phyloP scores from a whole-genome alignment of 2,797 vertebrate genomes.

The Hyperoplus lanceolatus region DNA sequence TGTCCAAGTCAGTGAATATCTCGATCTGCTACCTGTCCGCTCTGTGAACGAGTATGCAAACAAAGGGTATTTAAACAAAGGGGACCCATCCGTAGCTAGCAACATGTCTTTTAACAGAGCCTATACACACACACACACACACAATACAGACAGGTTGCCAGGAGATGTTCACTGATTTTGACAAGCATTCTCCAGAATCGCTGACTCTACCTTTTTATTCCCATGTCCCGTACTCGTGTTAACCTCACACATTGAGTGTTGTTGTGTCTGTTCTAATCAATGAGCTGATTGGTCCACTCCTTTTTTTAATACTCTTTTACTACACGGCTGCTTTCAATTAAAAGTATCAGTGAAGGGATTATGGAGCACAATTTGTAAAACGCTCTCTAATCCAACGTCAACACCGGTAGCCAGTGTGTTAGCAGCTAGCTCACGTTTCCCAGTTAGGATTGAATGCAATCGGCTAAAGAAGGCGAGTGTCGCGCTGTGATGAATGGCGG shows the following conservation, averaged over 20 bases:
- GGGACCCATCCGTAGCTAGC: too few relatives aligned
- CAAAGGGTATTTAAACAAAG: too few relatives aligned
- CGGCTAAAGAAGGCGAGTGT: conserved; percentile 47
- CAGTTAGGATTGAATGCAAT: conserved; percentile 57
- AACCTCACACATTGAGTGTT: neutral
- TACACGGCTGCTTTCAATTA: conserved; percentile 51
- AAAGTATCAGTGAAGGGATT: conserved; percentile 53
- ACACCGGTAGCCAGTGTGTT: conserved; percentile 35
- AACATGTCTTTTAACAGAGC: too few relatives aligned
- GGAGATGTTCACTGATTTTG: too few relatives aligned
- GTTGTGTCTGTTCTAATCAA: conserved; percentile 28
- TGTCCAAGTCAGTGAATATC: too few relatives aligned
- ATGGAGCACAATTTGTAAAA: conserved; percentile 40
- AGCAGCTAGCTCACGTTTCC: conserved; percentile 27
- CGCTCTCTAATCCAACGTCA: conserved; percentile 47
- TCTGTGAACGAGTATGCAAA: too few relatives aligned
- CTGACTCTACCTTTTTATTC: neutral
- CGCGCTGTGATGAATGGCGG: conserved; percentile 44
- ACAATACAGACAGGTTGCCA: too few relatives aligned
- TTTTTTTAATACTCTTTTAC: conserved; percentile 41
- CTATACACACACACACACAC: too few relatives aligned
- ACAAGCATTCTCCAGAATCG: too few relatives aligned
- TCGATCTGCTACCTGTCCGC: too few relatives aligned
- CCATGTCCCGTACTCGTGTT: neutral
- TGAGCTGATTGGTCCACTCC: conserved; percentile 30